These are phyloP conservation scores for Parotocinclus haroldoi DNA, from an alignment of 2,797 vertebrate genomes.

Conservation along the genomic window DNA sequence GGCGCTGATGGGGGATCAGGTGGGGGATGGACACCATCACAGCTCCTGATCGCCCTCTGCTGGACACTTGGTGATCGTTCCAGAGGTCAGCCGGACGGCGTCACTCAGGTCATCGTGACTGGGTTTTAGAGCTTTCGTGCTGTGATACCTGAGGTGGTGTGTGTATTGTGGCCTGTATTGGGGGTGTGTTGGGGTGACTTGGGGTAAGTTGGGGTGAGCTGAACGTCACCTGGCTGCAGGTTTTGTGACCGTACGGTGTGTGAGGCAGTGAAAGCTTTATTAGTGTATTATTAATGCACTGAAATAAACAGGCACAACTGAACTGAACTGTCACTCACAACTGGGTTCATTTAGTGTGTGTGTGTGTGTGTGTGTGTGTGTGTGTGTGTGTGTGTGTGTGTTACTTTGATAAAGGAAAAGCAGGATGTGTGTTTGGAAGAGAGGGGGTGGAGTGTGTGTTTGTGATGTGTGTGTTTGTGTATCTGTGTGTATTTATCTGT, in stretches of 20 bases:
- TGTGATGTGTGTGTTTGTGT: slow-evolving; percentile 36
- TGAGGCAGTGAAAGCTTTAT: slow-evolving; percentile 23
- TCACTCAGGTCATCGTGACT: too few species aligned
- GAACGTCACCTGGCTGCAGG: slow-evolving; percentile 17
- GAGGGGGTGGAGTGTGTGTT: slow-evolving; percentile 45
- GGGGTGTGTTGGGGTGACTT: neutral
- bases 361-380: slow-evolving; percentile 31
- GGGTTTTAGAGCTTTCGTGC: too few species aligned
- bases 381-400: slow-evolving; percentile 43
- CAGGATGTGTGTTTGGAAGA: slow-evolving; percentile 47
- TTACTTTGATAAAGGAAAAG: slow-evolving; percentile 42
- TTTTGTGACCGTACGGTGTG: neutral
- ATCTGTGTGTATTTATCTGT: slow-evolving; percentile 27
- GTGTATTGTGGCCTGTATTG: neutral
- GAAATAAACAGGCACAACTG: slow-evolving; percentile 54
- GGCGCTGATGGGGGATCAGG: too few species aligned
- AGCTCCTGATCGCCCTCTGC: too few species aligned
- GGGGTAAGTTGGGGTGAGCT: neutral
- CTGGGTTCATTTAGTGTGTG: slow-evolving; percentile 37
- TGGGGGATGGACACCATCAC: too few species aligned
- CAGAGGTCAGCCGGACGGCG: too few species aligned
- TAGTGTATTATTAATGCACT: slow-evolving; percentile 50
- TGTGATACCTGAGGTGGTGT: neutral
- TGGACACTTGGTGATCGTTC: too few species aligned
- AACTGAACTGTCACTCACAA: slow-evolving; percentile 46